Conservation (phyloP, 2,113 vertebrate genomes). For the Gasterosteus nipponicus region DNA sequence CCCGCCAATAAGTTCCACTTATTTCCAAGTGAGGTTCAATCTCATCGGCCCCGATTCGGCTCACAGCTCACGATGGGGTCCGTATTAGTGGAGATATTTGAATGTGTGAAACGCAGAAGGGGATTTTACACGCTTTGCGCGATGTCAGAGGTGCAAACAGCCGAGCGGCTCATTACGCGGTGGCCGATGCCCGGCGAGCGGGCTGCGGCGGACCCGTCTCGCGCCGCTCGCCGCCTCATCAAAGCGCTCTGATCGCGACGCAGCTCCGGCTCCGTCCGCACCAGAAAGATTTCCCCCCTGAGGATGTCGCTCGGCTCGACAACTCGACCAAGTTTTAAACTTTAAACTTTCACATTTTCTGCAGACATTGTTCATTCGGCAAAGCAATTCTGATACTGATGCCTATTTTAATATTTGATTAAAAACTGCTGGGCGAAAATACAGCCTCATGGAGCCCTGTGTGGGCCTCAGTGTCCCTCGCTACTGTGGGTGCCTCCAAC, state of each 20-base stretch:
- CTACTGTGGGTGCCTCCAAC: neutral
- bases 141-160: neutral
- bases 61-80: neutral
- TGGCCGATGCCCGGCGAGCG: too few relatives aligned
- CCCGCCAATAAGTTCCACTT: conserved; percentile 39
- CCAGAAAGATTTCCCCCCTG: too few relatives aligned
- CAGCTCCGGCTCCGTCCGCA: too few relatives aligned
- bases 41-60: conserved; percentile 25
- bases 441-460: neutral
- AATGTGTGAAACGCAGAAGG: conserved; percentile 8
- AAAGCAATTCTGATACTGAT: neutral
- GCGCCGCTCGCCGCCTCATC: too few relatives aligned
- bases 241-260: too few relatives aligned
- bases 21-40: neutral
- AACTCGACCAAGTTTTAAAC: too few relatives aligned
- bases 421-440: neutral
- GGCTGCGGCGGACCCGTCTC: too few relatives aligned
- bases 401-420: neutral
- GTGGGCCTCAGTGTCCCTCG: neutral
- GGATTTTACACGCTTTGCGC: neutral
- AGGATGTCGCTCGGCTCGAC: too few relatives aligned
- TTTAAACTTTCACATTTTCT: too few relatives aligned
- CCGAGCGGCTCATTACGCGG: too few relatives aligned
- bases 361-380: neutral
- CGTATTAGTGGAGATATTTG: neutral